These are phyloP conservation scores for Tragopan temminckii DNA, from an alignment of 2,797 vertebrate genomes.

Conservation along the genomic window DNA sequence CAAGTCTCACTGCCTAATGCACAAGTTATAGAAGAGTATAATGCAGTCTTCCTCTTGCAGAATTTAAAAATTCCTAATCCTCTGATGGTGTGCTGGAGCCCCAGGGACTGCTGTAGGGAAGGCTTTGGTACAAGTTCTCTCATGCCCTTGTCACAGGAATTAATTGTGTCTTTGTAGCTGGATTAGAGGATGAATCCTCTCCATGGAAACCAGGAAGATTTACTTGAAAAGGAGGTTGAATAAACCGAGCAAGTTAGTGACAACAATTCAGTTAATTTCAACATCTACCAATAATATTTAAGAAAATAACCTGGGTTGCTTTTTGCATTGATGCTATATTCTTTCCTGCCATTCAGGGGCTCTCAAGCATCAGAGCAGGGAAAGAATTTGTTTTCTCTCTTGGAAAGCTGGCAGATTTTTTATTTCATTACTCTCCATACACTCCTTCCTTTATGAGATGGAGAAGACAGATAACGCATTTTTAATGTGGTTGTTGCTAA, in stretches of 20 bases:
- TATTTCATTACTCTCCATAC: neutral
- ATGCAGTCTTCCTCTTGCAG: rapidly evolving
- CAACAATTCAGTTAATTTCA: neutral
- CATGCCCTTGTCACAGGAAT: neutral
- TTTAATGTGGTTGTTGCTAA: neutral
- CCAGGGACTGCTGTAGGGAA: neutral
- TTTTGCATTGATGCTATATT: neutral
- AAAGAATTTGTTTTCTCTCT: neutral
- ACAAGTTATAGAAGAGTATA: neutral
- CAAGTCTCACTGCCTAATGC: neutral
- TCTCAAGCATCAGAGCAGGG: neutral
- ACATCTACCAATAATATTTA: neutral
- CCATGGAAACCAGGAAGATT: slow-evolving; percentile 39
- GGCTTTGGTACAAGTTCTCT: neutral
- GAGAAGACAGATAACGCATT: neutral
- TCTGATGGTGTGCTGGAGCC: neutral
- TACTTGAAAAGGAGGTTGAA: slow-evolving; percentile 11
- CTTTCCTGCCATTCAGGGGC: neutral
- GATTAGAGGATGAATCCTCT: slow-evolving; percentile 25
- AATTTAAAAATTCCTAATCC: neutral
- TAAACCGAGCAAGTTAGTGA: neutral
- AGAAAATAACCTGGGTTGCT: neutral
- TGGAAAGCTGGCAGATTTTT: neutral
- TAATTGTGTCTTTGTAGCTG: slow-evolving; percentile 21
- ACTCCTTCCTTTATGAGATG: neutral